Evolutionary conservation across 2,888 invertebrate species (phyloP).

Genomic region (Nudaria mundana): DNA sequence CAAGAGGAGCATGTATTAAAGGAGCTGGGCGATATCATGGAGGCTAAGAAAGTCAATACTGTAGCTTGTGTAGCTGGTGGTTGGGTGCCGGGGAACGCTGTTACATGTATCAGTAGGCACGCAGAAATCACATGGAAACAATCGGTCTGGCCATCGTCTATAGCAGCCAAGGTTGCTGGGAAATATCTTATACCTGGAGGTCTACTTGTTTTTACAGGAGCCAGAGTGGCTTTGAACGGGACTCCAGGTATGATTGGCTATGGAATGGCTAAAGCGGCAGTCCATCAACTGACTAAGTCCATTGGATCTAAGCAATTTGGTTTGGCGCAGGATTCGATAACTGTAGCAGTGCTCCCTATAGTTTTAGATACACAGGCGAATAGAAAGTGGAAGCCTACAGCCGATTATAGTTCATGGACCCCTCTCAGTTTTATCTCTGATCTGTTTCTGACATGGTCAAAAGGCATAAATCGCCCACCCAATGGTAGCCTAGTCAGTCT

Average conservation of each 20-base stretch:
- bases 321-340: conserved; percentile 87
- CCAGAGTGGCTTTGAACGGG: conserved; percentile 93
- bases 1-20: conserved; percentile 88
- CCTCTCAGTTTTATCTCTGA: conserved; percentile 92
- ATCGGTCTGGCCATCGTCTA: conserved; percentile 97
- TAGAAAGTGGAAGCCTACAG: conserved; percentile 97
- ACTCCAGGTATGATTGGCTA: conserved; percentile 88
- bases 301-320: conserved; percentile 91
- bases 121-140: conserved; percentile 98
- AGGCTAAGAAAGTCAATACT: conserved; percentile 93
- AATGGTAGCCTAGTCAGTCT: conserved; percentile 94
- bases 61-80: conserved; percentile 99
- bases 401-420: conserved; percentile 96
- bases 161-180: conserved; percentile 93
- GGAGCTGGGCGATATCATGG: conserved; percentile 84
- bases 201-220: conserved; percentile 96
- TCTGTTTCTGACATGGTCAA: conserved; percentile 94
- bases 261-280: conserved; percentile 93
- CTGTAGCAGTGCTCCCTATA: conserved; percentile 93
- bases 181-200: conserved; percentile 93
- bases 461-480: conserved; percentile 88
- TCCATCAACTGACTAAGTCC: conserved; percentile 96
- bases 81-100: conserved; percentile 98
- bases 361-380: conserved; percentile 99
- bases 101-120: conserved; percentile 93